Evolutionary conservation across 2,888 invertebrate genomes (phyloP), one percentile per base, ranked within the genome.

Genomic region (Drosophila paucipuncta): DNA sequence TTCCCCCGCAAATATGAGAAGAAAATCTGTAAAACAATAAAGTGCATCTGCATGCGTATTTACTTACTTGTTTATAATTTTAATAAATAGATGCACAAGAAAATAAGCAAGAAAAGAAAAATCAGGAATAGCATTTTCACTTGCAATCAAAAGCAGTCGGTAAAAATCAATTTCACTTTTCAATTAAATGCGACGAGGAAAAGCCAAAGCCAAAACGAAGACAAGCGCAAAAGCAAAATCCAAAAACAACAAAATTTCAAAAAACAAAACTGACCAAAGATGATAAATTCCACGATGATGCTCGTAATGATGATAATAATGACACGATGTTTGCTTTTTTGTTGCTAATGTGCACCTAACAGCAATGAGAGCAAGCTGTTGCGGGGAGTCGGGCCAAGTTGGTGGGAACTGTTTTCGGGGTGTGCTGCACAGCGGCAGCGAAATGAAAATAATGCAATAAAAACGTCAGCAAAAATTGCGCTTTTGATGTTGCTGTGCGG

Each of bases 121-220:
- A 69, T 55, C 41, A 47, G 41, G 52, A 73, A 71, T 58, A 67
- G 31, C 33, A 68, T 68, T 76, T 78, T 77, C 77, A 73, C 75
- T 77, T 70, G 60, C 68, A 68, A 68, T 65, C 62, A 67, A 63
- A 67, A 57, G 64, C 69, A 67, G 57, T 59, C 55, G 73, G 66
- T 11, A 10, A 78, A 87, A 85, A 82, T 87, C 85, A 85, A 87
- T 85, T 85, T 85, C 87, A 85, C 84, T 85, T 85, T 85, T 87
- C 83, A 87, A 85, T 85, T 85, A 80, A 83, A 71, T 70, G 64
- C 57, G 22, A 49, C 30, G 64, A 49, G 63, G 50, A 72, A 67
- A 57, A 58, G 30, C 22, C 18, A 39, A 63, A 57, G 59, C 39
- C 35, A 53, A 66, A 43, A 43, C 33, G 16, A 72, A 54, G 64